Conservation (phyloP, 2,888 invertebrate genomes). For the Mesorhabditis belari region DNA sequence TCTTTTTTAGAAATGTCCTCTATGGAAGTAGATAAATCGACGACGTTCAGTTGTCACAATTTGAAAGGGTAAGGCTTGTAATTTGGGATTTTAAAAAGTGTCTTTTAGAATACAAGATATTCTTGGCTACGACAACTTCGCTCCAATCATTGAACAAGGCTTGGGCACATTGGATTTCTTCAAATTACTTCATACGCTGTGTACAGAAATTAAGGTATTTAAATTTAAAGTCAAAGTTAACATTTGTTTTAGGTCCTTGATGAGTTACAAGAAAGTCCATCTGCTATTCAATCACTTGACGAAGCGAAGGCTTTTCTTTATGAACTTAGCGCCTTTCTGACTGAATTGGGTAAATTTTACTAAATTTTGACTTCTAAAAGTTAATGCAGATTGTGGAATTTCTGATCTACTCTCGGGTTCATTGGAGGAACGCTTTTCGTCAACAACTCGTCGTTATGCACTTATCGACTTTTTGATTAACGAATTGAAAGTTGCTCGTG, state of each 20-base stretch:
- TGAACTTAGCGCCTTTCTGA: not conserved
- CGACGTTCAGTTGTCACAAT: not conserved
- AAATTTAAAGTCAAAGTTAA: not conserved
- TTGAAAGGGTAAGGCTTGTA: not conserved
- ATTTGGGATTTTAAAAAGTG: not conserved
- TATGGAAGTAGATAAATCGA: not conserved
- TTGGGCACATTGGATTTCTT: not conserved
- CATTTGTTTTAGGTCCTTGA: not conserved
- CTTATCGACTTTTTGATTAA: not conserved
- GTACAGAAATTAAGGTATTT: not conserved
- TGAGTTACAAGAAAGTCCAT: not conserved
- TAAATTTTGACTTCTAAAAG: not conserved
- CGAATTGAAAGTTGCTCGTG: not conserved
- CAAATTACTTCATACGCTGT: not conserved
- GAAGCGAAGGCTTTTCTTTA: not conserved
- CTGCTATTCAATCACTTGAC: not conserved
- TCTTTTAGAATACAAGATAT: not conserved
- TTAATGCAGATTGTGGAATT: not conserved
- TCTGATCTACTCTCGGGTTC: not conserved
- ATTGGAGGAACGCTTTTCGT: not conserved
- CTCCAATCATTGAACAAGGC: not conserved
- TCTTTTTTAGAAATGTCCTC: too few relatives aligned
- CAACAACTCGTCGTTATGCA: not conserved
- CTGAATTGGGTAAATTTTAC: not conserved
- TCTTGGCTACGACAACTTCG: not conserved